Percentiles rank a stretch among this genome's conserved stretches.
phyloP scores from a whole-genome alignment of 2,797 vertebrate genomes.

The Phrynocephalus vlangalii region DNA sequence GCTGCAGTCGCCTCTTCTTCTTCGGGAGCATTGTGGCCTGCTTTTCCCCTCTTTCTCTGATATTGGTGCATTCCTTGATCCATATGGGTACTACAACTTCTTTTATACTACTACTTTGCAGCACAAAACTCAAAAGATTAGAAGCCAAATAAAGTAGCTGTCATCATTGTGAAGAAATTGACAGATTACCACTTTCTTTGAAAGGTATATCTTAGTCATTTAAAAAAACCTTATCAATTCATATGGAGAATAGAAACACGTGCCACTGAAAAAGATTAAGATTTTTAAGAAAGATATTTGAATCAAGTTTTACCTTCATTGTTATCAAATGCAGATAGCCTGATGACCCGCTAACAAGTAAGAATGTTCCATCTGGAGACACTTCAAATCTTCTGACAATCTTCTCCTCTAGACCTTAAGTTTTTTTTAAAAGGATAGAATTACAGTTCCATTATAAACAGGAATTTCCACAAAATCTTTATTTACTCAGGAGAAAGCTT shows the following conservation, averaged over 20 bases:
- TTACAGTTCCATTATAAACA: background rate
- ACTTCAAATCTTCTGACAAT: constrained; percentile 88
- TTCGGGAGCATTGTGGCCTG: background rate
- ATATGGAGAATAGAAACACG: background rate
- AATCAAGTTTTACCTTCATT: constrained; percentile 83
- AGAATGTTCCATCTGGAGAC: constrained; percentile 88
- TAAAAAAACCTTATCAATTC: background rate
- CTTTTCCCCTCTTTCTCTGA: background rate
- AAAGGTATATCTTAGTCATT: background rate
- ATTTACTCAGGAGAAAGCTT: background rate
- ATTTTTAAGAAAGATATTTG: constrained; percentile 4
- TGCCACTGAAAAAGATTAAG: background rate
- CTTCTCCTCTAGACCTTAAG: constrained; percentile 86
- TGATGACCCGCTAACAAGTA: constrained; percentile 86
- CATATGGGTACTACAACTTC: background rate
- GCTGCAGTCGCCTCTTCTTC: too few species aligned
- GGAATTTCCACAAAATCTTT: background rate
- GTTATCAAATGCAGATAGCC: constrained; percentile 91
- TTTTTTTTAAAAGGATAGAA: constrained; percentile 31
- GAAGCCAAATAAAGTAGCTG: background rate
- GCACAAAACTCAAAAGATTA: background rate
- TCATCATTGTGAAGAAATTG: background rate
- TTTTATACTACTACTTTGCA: background rate
- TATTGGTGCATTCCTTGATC: background rate
- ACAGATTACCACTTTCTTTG: background rate